Base-by-base conservation (phyloP, 2,113 vertebrate genomes). In the Lagenorhynchus albirostris region DNA sequence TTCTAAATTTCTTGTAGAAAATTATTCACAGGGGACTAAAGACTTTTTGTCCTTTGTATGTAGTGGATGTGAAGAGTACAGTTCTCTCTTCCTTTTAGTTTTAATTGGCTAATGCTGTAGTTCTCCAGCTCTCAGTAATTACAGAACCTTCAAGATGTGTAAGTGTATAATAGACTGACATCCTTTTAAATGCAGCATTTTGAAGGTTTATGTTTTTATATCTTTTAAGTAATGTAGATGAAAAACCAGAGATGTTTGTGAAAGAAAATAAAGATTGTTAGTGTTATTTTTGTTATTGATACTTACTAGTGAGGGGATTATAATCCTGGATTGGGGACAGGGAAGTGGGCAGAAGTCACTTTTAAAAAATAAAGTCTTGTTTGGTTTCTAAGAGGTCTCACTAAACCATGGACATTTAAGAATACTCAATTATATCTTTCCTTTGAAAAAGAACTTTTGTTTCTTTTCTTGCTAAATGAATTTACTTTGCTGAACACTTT, bases 1-100 rank as follows among this genome's bases (percentile, higher is more conserved):
- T 97, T 97, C 90, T 89, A 97, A 90, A 96, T 96, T 97, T 98
- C 90, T 96, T 92, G 70, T 97, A 84, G 74, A 91, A 96, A 67
- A 97, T 96, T 96, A 96, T 97, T 98, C 83, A 96, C 38, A 55
- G 86, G 41, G 50, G 33, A 97, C 93, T 96, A 63, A 97, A 96
- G 95, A 84, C 94, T 97, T 94, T 47, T 97, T 98, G 95, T 97
- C 55, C 77, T 97, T 90, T 96, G 87, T 96, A 36, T 96, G 14
- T 80, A 85, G 71, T 92, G 62, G 44, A 96, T 95, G 36, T 95
- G 85, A 95, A 96, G 89, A 95, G 76, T 90, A 94, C 60, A 96
- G 62, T 97, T 97, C 60, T 97, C 60, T 95, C n/a, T 97, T 95
- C 82, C 17, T 95, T 96, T 97, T 74, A 82, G 55, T 92, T 98